These are phyloP conservation scores for Calephelis nemesis DNA, from an alignment of 1,140 invertebrate genomes.

Conservation along the genomic window DNA sequence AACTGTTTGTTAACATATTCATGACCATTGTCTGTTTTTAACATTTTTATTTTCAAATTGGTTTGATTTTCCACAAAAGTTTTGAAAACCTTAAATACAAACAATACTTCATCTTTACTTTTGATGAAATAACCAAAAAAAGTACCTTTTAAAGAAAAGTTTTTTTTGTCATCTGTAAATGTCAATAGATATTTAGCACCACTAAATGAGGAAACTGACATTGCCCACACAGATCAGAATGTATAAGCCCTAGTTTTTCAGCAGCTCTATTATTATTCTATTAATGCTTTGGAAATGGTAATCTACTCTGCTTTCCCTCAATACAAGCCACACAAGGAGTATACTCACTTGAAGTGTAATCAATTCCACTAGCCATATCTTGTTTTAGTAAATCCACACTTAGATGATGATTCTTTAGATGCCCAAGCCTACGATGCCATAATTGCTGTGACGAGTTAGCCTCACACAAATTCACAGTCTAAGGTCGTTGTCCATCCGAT, in stretches of 20 bases:
- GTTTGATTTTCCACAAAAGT: no score
- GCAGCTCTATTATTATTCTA: slow-evolving; percentile 17
- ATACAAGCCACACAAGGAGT: slow-evolving; percentile 19
- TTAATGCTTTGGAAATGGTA: slow-evolving; percentile 18
- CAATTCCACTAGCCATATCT: slow-evolving; percentile 35
- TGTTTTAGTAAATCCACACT: slow-evolving; percentile 25
- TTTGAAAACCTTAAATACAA: no score
- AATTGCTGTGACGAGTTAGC: slow-evolving; percentile 26
- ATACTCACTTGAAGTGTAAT: slow-evolving; percentile 26
- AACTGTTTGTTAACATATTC: no score
- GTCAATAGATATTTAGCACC: no score
- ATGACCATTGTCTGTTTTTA: no score
- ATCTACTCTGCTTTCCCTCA: slow-evolving; percentile 13
- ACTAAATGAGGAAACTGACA: no score
- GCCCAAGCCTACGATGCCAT: slow-evolving; percentile 29
- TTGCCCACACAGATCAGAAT: neutral
- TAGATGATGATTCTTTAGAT: slow-evolving; percentile 22
- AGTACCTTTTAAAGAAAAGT: no score
- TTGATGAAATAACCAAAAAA: no score
- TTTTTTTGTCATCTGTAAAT: no score
- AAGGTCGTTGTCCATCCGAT: neutral
- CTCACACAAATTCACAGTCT: slow-evolving; percentile 16
- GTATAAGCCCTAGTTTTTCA: neutral
- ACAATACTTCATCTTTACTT: no score
- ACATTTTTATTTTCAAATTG: no score